Percentiles rank a stretch among this genome's conserved stretches.
phyloP scores from a whole-genome alignment of 2,888 invertebrate species.

The Dimorphilus gyrociliatus region DNA sequence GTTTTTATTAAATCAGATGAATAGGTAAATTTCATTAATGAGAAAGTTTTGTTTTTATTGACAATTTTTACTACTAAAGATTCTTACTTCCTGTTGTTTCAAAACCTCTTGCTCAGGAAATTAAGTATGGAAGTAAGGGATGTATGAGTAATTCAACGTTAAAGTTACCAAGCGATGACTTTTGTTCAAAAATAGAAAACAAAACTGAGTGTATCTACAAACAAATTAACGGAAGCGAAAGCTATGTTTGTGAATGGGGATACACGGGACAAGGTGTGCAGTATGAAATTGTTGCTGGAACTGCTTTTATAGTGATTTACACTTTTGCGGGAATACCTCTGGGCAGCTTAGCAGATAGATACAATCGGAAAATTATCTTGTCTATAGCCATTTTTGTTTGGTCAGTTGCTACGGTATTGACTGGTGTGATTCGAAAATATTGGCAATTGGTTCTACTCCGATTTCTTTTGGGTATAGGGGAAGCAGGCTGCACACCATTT shows the following conservation, averaged over 20 bases:
- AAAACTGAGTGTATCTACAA: no score
- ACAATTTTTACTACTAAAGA: no score
- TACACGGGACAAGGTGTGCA: constrained; percentile 79
- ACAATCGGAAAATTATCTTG: constrained; percentile 48
- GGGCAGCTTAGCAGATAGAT: constrained; percentile 51
- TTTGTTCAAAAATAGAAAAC: constrained; percentile 1
- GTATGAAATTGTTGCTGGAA: constrained; percentile 79
- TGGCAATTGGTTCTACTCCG: constrained; percentile 74
- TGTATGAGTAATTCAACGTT: constrained; percentile 23
- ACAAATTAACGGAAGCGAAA: constrained; percentile 40
- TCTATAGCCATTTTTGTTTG: constrained; percentile 61
- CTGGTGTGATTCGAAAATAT: constrained; percentile 64
- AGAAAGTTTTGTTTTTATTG: no score
- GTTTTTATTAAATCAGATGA: constrained; percentile 31
- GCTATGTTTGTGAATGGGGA: constrained; percentile 70
- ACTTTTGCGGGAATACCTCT: constrained; percentile 70
- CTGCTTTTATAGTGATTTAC: constrained; percentile 77
- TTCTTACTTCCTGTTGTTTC: constrained; percentile 26
- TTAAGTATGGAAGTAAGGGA: constrained; percentile 27
- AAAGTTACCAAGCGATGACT: no score
- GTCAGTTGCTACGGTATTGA: constrained; percentile 64
- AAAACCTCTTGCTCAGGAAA: constrained; percentile 26
- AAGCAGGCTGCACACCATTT: constrained; percentile 34
- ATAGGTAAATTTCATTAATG: constrained; percentile 17
- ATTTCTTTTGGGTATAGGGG: constrained; percentile 69